These are phyloP conservation scores for Sinopyrophorus schimmeli DNA, from an alignment of 2,888 invertebrate species.

Conservation along the genomic window DNA sequence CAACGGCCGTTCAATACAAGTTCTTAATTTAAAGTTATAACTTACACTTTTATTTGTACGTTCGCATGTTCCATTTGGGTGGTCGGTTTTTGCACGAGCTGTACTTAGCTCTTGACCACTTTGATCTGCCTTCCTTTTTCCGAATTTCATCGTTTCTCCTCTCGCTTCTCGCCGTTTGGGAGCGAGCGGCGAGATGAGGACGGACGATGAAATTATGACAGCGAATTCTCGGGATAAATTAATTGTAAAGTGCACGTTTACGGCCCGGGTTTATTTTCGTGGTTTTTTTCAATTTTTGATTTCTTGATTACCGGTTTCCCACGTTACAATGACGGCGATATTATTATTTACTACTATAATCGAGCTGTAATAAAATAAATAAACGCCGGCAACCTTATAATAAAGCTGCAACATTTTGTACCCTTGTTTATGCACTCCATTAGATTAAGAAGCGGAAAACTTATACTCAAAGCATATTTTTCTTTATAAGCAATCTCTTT, in stretches of 20 bases:
- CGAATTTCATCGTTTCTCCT: slow-evolving; percentile 7
- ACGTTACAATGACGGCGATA: slow-evolving; percentile 5
- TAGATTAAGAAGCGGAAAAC: slow-evolving; percentile 27
- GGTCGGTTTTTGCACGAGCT: slow-evolving; percentile 40
- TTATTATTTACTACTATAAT: slow-evolving; percentile 9
- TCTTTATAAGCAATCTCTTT: slow-evolving; percentile 31
- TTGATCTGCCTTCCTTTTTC: slow-evolving; percentile 11
- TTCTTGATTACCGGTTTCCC: slow-evolving; percentile 13
- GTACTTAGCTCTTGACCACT: slow-evolving; percentile 25
- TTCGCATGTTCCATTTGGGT: slow-evolving; percentile 38
- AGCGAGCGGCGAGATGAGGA: slow-evolving; percentile 1
- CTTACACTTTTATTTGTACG: slow-evolving; percentile 42
- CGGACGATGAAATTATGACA: slow-evolving; percentile 7
- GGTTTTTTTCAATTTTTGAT: slow-evolving; percentile 5
- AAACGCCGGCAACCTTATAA: too few relatives aligned
- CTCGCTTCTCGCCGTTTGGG: background rate
- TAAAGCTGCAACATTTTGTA: background rate
- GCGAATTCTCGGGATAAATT: slow-evolving; percentile 9
- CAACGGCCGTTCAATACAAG: slow-evolving; percentile 37
- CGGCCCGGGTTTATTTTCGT: slow-evolving; percentile 8
- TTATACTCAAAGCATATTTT: slow-evolving; percentile 21
- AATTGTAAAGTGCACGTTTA: slow-evolving; percentile 7
- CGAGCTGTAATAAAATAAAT: slow-evolving; percentile 2
- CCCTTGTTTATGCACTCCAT: slow-evolving; percentile 14
- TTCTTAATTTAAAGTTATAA: slow-evolving; percentile 44